These are phyloP conservation scores for Spermophilus dauricus DNA, from an alignment of 2,113 vertebrate genomes.

Conservation along the genomic window DNA sequence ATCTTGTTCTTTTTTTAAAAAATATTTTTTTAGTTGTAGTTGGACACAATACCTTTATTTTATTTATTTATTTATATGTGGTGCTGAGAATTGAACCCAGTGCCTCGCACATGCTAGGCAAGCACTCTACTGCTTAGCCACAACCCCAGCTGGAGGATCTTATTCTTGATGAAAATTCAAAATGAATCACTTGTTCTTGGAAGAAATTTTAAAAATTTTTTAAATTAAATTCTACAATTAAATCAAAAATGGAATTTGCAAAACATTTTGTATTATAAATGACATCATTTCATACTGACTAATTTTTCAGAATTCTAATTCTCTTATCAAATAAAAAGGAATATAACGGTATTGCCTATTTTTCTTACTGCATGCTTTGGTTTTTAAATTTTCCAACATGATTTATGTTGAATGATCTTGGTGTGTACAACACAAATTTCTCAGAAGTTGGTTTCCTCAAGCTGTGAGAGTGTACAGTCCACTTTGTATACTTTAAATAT, in stretches of 20 bases:
- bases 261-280: constrained; percentile 13
- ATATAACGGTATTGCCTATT: neutral
- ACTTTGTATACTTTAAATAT: neutral
- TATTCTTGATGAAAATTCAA: neutral
- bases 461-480: neutral
- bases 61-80: no score
- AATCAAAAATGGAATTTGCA: constrained; percentile 13
- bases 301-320: constrained; percentile 51
- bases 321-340: constrained; percentile 13
- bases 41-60: no score
- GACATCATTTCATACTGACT: neutral
- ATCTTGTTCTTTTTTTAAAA: neutral
- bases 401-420: neutral
- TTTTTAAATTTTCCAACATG: neutral
- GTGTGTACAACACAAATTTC: neutral
- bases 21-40: no score
- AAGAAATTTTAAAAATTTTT: neutral
- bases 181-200: neutral
- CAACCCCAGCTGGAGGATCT: neutral
- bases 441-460: neutral
- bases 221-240: neutral
- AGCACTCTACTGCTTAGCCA: no score
- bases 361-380: neutral
- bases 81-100: no score
- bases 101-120: no score